Conservation (phyloP, 2,888 invertebrate genomes). For the Epirrhoe tristata region DNA sequence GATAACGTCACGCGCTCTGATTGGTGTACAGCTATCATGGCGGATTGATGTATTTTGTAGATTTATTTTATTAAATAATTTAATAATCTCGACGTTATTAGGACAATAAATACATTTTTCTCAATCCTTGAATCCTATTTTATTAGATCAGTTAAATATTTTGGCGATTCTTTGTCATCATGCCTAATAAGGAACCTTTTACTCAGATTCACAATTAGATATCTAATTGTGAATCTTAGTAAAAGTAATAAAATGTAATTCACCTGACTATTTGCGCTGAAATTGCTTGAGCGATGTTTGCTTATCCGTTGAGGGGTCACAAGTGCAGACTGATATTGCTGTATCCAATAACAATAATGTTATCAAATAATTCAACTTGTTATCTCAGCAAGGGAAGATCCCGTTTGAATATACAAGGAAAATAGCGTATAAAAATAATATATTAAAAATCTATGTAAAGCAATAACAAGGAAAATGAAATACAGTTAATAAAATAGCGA, state of each 20-base stretch:
- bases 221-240: too few relatives aligned
- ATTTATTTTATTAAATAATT: too few relatives aligned
- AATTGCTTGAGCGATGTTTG: constrained; percentile 67
- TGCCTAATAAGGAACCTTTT: too few relatives aligned
- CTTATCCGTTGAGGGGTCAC: constrained; percentile 77
- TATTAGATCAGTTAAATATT: too few relatives aligned
- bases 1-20: too few relatives aligned
- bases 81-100: too few relatives aligned
- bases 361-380: constrained; percentile 20
- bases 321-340: constrained; percentile 78
- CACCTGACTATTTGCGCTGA: constrained; percentile 73
- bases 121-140: too few relatives aligned
- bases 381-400: constrained; percentile 20
- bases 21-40: too few relatives aligned
- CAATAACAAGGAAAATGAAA: neutral
- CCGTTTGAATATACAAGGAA: constrained; percentile 29
- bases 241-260: constrained; percentile 33
- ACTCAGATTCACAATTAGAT: too few relatives aligned
- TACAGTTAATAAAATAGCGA: neutral
- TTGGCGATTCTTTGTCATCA: too few relatives aligned
- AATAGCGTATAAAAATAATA: constrained; percentile 21
- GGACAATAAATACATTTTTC: too few relatives aligned
- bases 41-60: too few relatives aligned
- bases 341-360: constrained; percentile 41
- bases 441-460: neutral